Evolutionary conservation across 2,888 invertebrate species (phyloP), one percentile per base, ranked within the genome.

Genomic region (Heliconius cydno): DNA sequence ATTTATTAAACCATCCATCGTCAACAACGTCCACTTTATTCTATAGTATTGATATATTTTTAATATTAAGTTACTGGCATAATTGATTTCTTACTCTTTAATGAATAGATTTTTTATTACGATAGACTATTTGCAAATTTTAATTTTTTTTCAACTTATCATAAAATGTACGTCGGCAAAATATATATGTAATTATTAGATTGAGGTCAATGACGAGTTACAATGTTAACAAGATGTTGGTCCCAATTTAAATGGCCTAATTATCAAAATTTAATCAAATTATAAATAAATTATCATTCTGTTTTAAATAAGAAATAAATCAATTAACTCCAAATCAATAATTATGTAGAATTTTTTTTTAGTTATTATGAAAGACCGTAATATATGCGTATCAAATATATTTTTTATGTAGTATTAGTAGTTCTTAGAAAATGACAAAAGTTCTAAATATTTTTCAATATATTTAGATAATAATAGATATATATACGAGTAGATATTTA

Each of bases 341-440:
- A 52, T 52, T 25, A 5, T 15, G 19, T 19, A 2, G 22, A 30
- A 72, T 30, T 60, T 34, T 34, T 34, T 34, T 34, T 34, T 34
- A 34, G 10, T 30, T 73, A 73, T 60, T 73, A 73, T 73, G 73
- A 73, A 73, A 73, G 34, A 38, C 60, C 57, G 30, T n/a, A 13
- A 73, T 60, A 60, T 15, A 34, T 60, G 34, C 34, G 22, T 38
- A 38, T 72, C 72, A 30, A 72, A 57, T 57, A 72, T 70, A 25
- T 41, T 22, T 46, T 41, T 22, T 46, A 70, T 25, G 13, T 12
- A 22, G 52, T 52, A 71, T 41, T 71, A 63, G 22, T 72, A 71
- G 52, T 71, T 25, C 52, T 30, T 72, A 72, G 34, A 72, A 72
- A 72, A 72, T 57, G 57, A 72, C 57, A 72, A 72, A 68, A 72